Conservation (phyloP, 2,888 invertebrate species). For the Eupithecia subfuscata region DNA sequence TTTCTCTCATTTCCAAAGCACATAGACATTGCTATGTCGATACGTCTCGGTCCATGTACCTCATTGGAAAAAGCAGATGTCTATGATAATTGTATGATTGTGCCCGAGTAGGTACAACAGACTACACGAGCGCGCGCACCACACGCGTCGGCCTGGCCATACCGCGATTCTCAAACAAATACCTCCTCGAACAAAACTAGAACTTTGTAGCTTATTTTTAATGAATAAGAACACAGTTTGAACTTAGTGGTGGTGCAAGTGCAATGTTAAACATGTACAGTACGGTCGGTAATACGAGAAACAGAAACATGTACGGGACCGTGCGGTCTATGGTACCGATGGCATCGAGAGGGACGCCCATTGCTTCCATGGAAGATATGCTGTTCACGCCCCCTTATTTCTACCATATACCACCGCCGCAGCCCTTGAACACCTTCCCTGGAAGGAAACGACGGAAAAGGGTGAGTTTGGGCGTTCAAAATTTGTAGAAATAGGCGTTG, state of each 20-base stretch:
- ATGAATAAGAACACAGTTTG: constrained; percentile 63
- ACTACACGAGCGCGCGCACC: neutral
- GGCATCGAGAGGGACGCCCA: constrained; percentile 59
- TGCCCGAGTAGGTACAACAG: neutral
- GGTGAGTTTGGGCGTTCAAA: constrained; percentile 54
- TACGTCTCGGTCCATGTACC: constrained; percentile 76
- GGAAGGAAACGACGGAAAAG: constrained; percentile 77
- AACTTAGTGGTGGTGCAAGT: constrained; percentile 55
- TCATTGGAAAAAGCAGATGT: constrained; percentile 82
- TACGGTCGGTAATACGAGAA: constrained; percentile 59
- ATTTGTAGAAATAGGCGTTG: neutral
- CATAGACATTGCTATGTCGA: constrained; percentile 69
- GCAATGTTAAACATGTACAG: constrained; percentile 62
- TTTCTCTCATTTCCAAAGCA: constrained; percentile 71
- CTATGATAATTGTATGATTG: constrained; percentile 77
- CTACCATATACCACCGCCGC: constrained; percentile 76
- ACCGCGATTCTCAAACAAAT: neutral
- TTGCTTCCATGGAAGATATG: constrained; percentile 67
- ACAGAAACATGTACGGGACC: constrained; percentile 73
- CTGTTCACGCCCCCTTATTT: constrained; percentile 73
- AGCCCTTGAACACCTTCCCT: constrained; percentile 76
- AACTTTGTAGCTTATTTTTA: constrained; percentile 73
- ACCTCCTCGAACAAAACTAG: neutral
- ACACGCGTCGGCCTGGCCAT: neutral
- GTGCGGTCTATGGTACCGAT: constrained; percentile 72